A percentile compares a stretch with the other conserved stretches of the same genome.
phyloP scores from a whole-genome alignment of 2,888 invertebrate species.

The Eubasilissa splendida region DNA sequence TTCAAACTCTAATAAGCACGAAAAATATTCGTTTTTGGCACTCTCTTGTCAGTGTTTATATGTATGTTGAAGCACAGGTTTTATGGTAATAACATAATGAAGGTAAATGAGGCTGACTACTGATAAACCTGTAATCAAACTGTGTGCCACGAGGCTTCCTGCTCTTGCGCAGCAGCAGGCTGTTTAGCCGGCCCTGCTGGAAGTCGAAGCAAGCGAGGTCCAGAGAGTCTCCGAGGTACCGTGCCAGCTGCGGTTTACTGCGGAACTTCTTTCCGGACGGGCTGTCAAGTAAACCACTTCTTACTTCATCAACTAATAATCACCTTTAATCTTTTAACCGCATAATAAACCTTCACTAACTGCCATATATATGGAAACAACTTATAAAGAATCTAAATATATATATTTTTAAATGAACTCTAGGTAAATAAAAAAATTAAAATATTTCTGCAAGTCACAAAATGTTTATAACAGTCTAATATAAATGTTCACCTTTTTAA shows the following conservation, averaged over 20 bases:
- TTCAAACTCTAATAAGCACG: not conserved
- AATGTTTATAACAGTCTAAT: no score
- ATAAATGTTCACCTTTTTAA: no score
- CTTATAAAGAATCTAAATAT: no score
- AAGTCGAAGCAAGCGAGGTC: slow-evolving; percentile 89
- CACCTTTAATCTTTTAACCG: not conserved
- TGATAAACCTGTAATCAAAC: slow-evolving; percentile 78
- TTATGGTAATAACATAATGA: slow-evolving; percentile 33
- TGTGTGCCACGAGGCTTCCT: slow-evolving; percentile 78
- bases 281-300: slow-evolving; percentile 68
- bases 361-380: no score
- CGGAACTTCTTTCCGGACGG: slow-evolving; percentile 88
- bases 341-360: not conserved
- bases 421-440: no score
- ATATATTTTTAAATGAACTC: no score
- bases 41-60: not conserved
- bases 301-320: slow-evolving; percentile 30
- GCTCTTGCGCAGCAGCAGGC: slow-evolving; percentile 80
- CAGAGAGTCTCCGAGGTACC: slow-evolving; percentile 83
- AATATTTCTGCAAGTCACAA: no score
- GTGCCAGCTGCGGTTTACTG: slow-evolving; percentile 86
- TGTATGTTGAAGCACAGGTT: slow-evolving; percentile 29
- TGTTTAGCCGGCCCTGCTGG: slow-evolving; percentile 84
- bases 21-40: slow-evolving; percentile 35
- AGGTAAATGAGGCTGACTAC: slow-evolving; percentile 43